Base-by-base conservation (phyloP, 2,888 invertebrate species). In the Apamea monoglypha region DNA sequence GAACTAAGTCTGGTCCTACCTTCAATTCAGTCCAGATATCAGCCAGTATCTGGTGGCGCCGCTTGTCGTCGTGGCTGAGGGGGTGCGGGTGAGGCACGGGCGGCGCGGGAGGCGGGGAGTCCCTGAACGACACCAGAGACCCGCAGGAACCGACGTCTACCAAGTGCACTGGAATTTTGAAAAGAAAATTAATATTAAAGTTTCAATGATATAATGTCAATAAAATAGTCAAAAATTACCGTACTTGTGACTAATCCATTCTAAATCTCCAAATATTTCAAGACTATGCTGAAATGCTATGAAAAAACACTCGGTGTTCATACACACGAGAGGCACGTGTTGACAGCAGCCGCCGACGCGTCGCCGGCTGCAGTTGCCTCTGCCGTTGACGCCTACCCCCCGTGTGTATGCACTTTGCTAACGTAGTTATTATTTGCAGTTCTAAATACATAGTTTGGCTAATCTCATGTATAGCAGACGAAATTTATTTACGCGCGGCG, bases 21-120 rank as follows among this genome's bases (percentile, higher is more conserved):
- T 97, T 97, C 64, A 97, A 94, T 92, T 98, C 98, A 77, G 97
- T 97, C 97, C 98, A 97, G 82, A 97, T 96, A 87, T 97, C 97
- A 12, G 97, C 97, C 50, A 97, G 94, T 82, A 97, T 97, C 92
- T 97, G 97, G 89, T 98, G 97, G 50, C 97, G 95, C 83, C 97
- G 96, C 91, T 97, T 97, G 92, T 97, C 97, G 95, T 97, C 97
- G 85, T 97, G 96, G 86, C 96, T 97, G 85, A 97, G 96, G 82
- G 97, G 95, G 87, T 96, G 95, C 7, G 97, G 97, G 80, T 97
- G 97, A 12, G 95, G 92, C 40, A 92, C 94, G 44, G 95, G 95
- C 67, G 93, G 94, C 74, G 96, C 94, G 59, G 96, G 96, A 14
- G 96, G 96, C 25, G 97, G 96, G 1, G 97, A 96, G 88, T 97